phyloP scores from a whole-genome alignment of 2,888 invertebrate genomes.

The Lacanobia wlatinum region DNA sequence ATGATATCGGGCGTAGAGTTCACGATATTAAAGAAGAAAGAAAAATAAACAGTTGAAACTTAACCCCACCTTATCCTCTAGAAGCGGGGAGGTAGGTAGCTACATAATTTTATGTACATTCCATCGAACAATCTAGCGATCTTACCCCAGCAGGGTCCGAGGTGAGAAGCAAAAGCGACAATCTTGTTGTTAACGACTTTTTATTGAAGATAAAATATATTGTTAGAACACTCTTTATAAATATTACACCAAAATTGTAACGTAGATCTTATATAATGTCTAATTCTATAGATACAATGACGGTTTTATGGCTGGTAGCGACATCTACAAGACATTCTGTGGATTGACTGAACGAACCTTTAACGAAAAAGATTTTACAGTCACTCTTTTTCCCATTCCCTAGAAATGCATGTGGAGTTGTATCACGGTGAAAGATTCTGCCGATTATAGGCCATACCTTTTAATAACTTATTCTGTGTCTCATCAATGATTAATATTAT shows the following conservation, averaged over 20 bases:
- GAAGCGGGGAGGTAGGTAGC: conserved; percentile 31
- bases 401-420: not conserved
- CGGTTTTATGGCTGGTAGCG: too few species aligned
- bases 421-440: not conserved
- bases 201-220: not conserved
- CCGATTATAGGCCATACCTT: too few species aligned
- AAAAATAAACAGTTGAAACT: conserved; percentile 58
- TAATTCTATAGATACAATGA: too few species aligned
- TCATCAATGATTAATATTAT: not conserved
- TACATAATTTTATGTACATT: conserved; percentile 67
- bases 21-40: conserved; percentile 49
- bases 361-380: not conserved
- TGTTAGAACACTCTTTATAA: too few species aligned
- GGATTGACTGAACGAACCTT: not conserved
- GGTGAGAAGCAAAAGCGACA: conserved; percentile 27
- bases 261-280: not conserved
- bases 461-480: not conserved
- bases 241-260: not conserved
- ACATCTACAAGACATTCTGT: not conserved
- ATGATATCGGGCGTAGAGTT: conserved; percentile 44
- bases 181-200: not conserved
- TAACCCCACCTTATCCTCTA: conserved; percentile 59
- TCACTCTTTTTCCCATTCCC: too few species aligned
- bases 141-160: conserved; percentile 27
- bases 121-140: conserved; percentile 62